Base-by-base conservation (phyloP, 1,140 invertebrate species). In the Caerostris extrusa region DNA sequence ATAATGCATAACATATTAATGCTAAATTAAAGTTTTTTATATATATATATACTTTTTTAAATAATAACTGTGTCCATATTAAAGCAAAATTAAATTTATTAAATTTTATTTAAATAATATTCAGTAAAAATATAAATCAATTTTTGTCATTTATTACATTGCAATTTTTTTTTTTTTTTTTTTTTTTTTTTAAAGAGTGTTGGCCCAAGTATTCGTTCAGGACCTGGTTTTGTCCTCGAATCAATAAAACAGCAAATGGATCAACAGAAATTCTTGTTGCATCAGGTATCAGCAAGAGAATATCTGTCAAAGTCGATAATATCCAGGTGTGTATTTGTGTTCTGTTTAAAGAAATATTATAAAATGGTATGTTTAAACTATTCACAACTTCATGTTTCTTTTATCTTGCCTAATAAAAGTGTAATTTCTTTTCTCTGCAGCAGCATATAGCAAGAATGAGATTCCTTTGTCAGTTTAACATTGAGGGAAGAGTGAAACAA, bases 391-490 rank as follows among this genome's bases (percentile, higher is more conserved):
- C 34, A 34, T 34, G 34, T 34, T 34, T 34, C 7, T 4, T 81
- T 50, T 12, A 81, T 81, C 17, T 19, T 50, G 3, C 71, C 19
- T 81, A 50, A 3, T 53, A 81, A 81, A 81, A 8, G 17, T 86
- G 55, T 86, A 14, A 12, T 53, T 17, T 7, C 53, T 92, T 67
- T 58, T 17, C 60, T 64, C 57, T 93, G 95, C 98, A 97, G 96
- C 98, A 98, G 97, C 99, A 99, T 96, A 98, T 99, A 95, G 98
- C 98, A 55, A 98, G 99, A 96, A 99, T 98, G 10, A 97, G 98
- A 95, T 99, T 99, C 96, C 98, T 99, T 81, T 99, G 98, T 95
- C 98, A 99, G 96, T 99, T 99, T 96, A 99, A 99, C 96, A 99
- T 99, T 95, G 98, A 99, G 96, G 98, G 98, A 50, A 97, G 98